Evolutionary conservation across 2,797 vertebrate species (phyloP), one percentile per base, ranked within the genome.

Genomic region (Enoplosus armatus): DNA sequence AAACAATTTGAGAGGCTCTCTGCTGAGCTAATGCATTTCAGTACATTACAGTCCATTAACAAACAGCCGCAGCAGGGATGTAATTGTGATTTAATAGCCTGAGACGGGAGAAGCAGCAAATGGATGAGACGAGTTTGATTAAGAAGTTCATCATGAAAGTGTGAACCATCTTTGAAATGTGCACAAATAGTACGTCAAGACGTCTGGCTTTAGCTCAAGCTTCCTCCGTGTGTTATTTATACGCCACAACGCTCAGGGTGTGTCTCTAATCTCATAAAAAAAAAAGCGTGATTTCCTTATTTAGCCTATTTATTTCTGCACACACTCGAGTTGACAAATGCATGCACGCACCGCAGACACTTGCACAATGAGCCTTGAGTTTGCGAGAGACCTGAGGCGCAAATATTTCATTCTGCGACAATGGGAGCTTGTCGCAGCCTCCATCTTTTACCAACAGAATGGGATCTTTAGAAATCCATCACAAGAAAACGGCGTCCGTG

Each of bases 61-160:
- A 87, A 87, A 75, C 77, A 79, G 83, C 70, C 69, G 5, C 87
- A 79, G 85, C 85, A 74, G 85, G 85, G 69, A 64, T 76, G 83
- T 91, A 84, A 90, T 81, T 78, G 88, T 82, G 87, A 80, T 87
- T 88, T 89, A 87, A 90, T 72, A 73, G 85, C 74, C 35, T 64
- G 75, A 68, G 84, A 89, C 81, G 70, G 55, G 63, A 85, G 78
- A 84, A 8, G 16, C 1, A 33, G 12, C 53, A 71, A 84, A 83
- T 67, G 76, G 59, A 82, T 29, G 14, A 77, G 64, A 74, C 55
- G 24, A 33, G 77, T 83, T 87, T 89, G 83, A 87, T 87, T 82
- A 87, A 84, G 70, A 39, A 54, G 80, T 59, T 47, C 58, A 75
- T 89, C 75, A 83, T 82, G 77, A 83, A n/a, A 67, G 51, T 60